A percentile compares a stretch with the other conserved stretches of the same genome.
These are phyloP conservation scores for Petrosia ficiformis DNA, from an alignment of 37 sponge, comb jelly and placozoan genomes.

Conservation along the genomic window DNA sequence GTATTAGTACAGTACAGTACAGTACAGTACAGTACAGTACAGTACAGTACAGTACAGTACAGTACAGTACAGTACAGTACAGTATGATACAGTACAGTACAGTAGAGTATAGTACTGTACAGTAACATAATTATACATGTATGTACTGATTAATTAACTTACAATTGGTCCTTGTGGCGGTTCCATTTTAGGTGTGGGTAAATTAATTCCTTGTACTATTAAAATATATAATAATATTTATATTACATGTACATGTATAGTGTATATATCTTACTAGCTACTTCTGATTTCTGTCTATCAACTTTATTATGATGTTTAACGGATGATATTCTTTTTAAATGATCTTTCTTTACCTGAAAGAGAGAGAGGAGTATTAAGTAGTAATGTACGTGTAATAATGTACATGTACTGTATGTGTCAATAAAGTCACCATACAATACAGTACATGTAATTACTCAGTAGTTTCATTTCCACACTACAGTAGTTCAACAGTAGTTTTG, in stretches of 20 bases:
- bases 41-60: too few species aligned
- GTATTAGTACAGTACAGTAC: too few species aligned
- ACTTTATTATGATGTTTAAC: constrained; percentile 53
- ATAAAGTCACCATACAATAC: too few species aligned
- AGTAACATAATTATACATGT: neutral
- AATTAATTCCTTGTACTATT: constrained; percentile 4
- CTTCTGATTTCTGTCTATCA: constrained; percentile 25
- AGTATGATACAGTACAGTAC: too few species aligned
- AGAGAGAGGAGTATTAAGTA: neutral
- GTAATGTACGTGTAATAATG: too few species aligned
- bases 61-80: too few species aligned
- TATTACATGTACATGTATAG: neutral
- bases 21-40: too few species aligned
- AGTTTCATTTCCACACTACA: too few species aligned
- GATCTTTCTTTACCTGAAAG: constrained; percentile 12
- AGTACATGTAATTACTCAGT: too few species aligned
- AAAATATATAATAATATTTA: neutral
- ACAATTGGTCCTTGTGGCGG: constrained; percentile 14
- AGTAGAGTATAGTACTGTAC: too few species aligned
- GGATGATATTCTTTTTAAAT: constrained; percentile 51
- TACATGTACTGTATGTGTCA: too few species aligned
- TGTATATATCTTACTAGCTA: constrained; percentile 34
- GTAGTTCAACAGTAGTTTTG: too few species aligned
- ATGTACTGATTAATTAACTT: neutral
- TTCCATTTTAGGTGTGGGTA: constrained; percentile 4